Base-by-base conservation (phyloP, 2,888 invertebrate species). In the Anaspis maculata region DNA sequence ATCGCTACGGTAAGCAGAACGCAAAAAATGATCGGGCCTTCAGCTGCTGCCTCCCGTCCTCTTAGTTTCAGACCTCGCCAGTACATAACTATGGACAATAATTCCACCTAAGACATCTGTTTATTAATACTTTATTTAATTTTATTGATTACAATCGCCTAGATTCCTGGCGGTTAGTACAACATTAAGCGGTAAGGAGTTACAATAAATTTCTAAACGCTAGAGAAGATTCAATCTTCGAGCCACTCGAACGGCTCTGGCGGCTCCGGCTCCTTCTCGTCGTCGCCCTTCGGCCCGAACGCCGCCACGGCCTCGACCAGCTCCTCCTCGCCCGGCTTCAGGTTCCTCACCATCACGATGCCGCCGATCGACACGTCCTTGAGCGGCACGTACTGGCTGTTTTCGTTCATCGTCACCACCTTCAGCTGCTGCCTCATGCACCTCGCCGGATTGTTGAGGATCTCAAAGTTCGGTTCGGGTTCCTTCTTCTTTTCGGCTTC, bases 241-340 rank as follows among this genome's bases (percentile, higher is more conserved):
- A 79, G 78, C 69, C 88, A 97, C 69, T 95, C 94, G 62, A 97
- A 97, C 44, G 96, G 92, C 72, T 95, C 95, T 57, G 96, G 96
- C 25, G 95, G 91, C 55, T 92, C 92, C 0, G 96, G 94, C 66
- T 97, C 96, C 56, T 90, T 90, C 52, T 91, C 92, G 56, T 96
- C 96, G 45, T 94, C 95, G 11, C 83, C 79, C 61, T 88, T 88
- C 2, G 87, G 89, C 1, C 90, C 90, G 54, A 85, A 88, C 1
- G 89, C 89, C 61, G 56, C 86, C 9, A 95, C 91, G 3, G 91
- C 88, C 60, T 95, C 94, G 1, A 96, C 94, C 27, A 95, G 73
- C 61, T 94, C 90, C 33, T 83, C 82, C 44, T 76, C 74, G 1
- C 75, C 77, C 5, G 85, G 80, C 33, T 86, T 86, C 35, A 77